Conservation (phyloP, 2,797 vertebrate species). For the Gastrophryne carolinensis region DNA sequence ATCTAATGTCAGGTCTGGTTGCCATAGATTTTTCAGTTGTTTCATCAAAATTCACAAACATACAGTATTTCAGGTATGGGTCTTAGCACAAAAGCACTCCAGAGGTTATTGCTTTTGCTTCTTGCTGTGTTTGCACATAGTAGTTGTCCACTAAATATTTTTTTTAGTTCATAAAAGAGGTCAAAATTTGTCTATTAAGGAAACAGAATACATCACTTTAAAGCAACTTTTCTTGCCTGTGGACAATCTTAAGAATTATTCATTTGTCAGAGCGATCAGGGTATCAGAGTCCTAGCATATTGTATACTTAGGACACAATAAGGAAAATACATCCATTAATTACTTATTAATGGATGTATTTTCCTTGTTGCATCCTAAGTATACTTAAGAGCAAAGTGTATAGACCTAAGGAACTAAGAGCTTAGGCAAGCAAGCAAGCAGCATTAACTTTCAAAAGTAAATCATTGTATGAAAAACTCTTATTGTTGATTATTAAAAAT, state of each 20-base stretch:
- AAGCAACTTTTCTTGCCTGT: conserved; percentile 18
- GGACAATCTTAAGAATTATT: conserved; percentile 12
- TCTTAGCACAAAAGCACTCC: conserved; percentile 25
- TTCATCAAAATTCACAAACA: conserved; percentile 17
- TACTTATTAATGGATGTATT: background rate
- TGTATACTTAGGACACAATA: background rate
- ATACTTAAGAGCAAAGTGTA: background rate
- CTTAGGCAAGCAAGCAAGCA: too few species aligned
- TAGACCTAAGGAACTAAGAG: background rate
- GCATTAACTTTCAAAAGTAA: too few species aligned
- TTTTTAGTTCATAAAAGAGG: conserved; percentile 30
- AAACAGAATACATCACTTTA: conserved; percentile 13
- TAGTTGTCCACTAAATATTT: too few species aligned
- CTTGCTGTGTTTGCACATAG: too few species aligned
- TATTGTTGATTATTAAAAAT: too few species aligned
- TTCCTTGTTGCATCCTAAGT: too few species aligned
- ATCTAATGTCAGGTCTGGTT: background rate
- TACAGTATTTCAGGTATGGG: conserved; percentile 20
- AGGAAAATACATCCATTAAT: conserved; percentile 1
- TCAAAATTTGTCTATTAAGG: conserved; percentile 20
- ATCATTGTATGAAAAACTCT: too few species aligned
- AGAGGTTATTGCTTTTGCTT: conserved; percentile 13
- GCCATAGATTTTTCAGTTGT: background rate
- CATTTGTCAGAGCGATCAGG: conserved; percentile 35
- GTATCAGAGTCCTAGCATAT: background rate